Base-by-base conservation (phyloP, 2,113 vertebrate genomes). In the Romanogobio albipinnatus region DNA sequence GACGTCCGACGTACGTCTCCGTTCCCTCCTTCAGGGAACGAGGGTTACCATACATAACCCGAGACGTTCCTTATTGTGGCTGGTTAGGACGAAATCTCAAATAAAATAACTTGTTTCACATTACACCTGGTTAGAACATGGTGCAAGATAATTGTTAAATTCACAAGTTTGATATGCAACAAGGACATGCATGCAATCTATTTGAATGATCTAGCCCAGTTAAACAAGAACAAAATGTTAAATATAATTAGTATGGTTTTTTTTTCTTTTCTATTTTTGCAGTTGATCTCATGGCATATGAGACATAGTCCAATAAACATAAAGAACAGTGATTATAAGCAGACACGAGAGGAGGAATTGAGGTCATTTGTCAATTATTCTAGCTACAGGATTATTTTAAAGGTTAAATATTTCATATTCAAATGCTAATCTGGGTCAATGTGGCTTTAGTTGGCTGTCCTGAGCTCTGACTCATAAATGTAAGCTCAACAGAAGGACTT, bases 321-420 rank as follows among this genome's bases (percentile, higher is more conserved):
- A 87, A 79, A 90, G 87, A 81, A 83, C 88, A 94, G 92, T 95
- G 95, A 96, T 95, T 94, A 95, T 91, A 94, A 96, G 62, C 62
- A 89, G 86, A 89, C 84, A 91, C 88, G 86, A 81, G 93, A 93
- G 91, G 91, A 91, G 92, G 93, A 95, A 95, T 95, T 94, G 92
- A 95, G 95, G 94, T 88, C 89, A 93, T 95, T 95, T 95, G 93
- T 96, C 94, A 93, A 93, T 95, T 92, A 93, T 89, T 92, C 88
- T 94, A 94, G 94, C 96, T 96, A 92, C 91, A 92, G 94, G 94
- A 95, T 94, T 94, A 91, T 94, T 92, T 95, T 39, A 95, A 96
- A 95, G 94, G 92, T 96, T 96, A 94, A 94, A 91, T 93, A 93
- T 93, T 95, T 95, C 88, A 90, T 93, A 91, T 94, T 85, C 88